Base-by-base conservation (phyloP, 2,888 invertebrate genomes). In the Serripes groenlandicus region DNA sequence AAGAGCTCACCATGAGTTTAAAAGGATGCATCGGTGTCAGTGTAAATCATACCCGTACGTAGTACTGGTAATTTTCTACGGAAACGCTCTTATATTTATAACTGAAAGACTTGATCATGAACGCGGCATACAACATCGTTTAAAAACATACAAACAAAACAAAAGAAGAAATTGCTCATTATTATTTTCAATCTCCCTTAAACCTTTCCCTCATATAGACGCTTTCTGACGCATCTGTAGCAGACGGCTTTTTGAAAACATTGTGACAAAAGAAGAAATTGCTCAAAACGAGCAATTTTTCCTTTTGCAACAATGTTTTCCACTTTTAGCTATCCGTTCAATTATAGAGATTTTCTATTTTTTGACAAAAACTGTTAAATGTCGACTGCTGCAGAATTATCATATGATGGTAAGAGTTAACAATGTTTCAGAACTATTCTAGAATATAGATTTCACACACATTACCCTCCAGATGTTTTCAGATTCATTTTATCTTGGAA, bases 211-310 rank as follows among this genome's bases (percentile, higher is more conserved):
- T 28, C 26, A 58, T 28, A 58, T n/a, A 28, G 26, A 58, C 58
- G 2, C 58, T 28, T 26, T 26, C 28, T 58, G 9, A 26, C 58
- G 4, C 58, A 3, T 23, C 54, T n/a, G 4, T n/a, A 21, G 23
- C 23, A 2, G 28, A 26, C 11, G 9, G n/a, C n/a, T 7, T 4
- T 58, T 58, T 58, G 62, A 5, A 62, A 30, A 62, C 30, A 11
- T 62, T 34, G 62, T 62, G 21, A 35, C n/a, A 62, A 30, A 62
- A n/a, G 62, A 3, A 62, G 62, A 62, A 62, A 32, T 18, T 62
- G 34, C 62, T 62, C 2, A 32, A 30, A 1, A 60, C 60, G 15
- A 60, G 60, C 60, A 60, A 30, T 60, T 60, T 60, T 32, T 60
- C 28, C 28, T 26, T 60, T 60, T 3, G 18, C 60, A 28, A 60